Base-by-base conservation (phyloP, 2,888 invertebrate species). In the Dysmachus trigonus region DNA sequence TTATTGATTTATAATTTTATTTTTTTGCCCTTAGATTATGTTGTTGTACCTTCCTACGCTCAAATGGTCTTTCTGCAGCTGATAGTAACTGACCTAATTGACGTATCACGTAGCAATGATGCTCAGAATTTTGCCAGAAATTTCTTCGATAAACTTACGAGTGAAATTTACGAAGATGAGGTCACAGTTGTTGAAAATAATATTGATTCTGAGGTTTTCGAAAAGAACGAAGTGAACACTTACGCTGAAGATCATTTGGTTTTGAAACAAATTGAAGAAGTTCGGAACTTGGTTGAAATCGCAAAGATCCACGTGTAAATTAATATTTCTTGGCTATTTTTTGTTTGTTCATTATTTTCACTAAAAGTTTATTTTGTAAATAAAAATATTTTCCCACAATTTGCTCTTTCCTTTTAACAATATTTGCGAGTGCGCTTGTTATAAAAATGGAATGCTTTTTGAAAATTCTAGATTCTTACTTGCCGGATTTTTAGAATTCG, bases 151-250 rank as follows among this genome's bases (percentile, higher is more conserved):
- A 27, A 62, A 62, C 3, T 62, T 2, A 22, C 27, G 18, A 62
- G 2, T 31, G 73, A 35, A 31, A 31, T 73, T 31, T 10, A 18
- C 30, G 33, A 73, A 31, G 33, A 73, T 73, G 33, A 31, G 0
- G 22, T 8, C 62, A 27, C 22, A 62, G 3, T 73, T 73, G n/a
- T 33, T 73, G 73, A 31, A 30, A 81, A 33, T 8, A 3, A 22
- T 1, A 41, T 53, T 1, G 89, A 89, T 76, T 87, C 89, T 1
- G 90, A 91, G 30, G 87, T 92, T 15, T 92, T 92, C 83, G 91
- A 91, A 84, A 90, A 90, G 79, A 90, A 90, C 86, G 92, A 91
- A 82, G 87, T 89, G 10, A 92, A 92, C 87, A 88, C 89, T 2
- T 92, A 90, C 86, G 91, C 90, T 13, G 92, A 92, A 86, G 89